Conservation (phyloP, 2,113 vertebrate species). For the Malurus elegans region DNA sequence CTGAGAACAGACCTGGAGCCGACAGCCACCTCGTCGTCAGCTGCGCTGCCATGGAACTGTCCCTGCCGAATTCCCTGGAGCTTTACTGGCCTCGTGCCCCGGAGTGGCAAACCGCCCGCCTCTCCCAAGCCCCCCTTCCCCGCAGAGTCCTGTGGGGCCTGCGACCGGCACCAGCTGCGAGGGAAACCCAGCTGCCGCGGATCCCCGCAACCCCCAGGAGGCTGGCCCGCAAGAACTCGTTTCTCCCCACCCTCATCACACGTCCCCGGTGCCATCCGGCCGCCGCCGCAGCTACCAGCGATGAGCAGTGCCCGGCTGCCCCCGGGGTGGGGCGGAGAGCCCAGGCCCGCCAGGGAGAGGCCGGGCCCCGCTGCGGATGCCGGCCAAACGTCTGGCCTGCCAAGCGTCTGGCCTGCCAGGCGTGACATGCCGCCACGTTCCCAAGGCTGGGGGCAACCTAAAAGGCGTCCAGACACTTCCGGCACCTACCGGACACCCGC, state of each 20-base stretch:
- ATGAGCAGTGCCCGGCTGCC: neutral
- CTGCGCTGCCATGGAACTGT: accelerated
- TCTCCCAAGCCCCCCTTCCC: accelerated
- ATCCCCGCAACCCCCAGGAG: too few species aligned
- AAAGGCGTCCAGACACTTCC: neutral
- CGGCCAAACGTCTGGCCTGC: neutral
- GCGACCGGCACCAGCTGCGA: neutral
- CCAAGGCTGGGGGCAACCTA: neutral
- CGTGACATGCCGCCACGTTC: neutral
- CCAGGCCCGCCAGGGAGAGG: neutral
- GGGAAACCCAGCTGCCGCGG: neutral
- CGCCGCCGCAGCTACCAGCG: too few species aligned
- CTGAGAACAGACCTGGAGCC: accelerated
- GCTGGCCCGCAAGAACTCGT: neutral
- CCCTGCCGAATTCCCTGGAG: accelerated
- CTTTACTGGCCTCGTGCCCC: accelerated
- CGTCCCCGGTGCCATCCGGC: too few species aligned
- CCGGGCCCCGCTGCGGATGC: neutral
- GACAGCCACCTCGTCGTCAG: neutral
- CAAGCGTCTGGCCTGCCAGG: too few species aligned
- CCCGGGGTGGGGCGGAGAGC: neutral
- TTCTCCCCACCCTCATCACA: neutral
- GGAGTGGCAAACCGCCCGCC: accelerated
- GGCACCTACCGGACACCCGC: neutral
- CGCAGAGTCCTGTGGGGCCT: accelerated